Base-by-base conservation (phyloP, 2,113 vertebrate genomes). In the Panthera uncia region DNA sequence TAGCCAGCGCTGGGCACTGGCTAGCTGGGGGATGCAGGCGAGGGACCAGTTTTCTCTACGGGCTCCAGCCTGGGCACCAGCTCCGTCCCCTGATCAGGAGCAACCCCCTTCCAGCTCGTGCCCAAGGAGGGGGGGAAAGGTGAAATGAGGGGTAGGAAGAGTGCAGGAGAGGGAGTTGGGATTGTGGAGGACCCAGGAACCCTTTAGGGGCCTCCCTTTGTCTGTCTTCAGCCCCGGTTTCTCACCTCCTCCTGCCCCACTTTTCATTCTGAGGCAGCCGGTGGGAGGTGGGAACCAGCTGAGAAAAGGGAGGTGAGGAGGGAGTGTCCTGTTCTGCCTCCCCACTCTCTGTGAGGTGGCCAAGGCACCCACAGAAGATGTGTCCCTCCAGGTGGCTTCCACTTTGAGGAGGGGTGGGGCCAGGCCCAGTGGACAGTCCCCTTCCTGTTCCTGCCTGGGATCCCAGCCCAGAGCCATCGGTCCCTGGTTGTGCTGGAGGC, bases 201-300 rank as follows among this genome's bases (percentile, higher is more conserved):
- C 93, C 63, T 38, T 78, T 57, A 29, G 89, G 92, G 71, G 94
- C 84, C 90, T 96, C 95, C 95, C 95, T 98, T 98, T 98, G 98
- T 97, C 94, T 97, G 61, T 83, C 68, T 97, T 80, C 84, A 36
- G 87, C 52, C 31, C 3, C 1, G 57, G 97, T 61, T 93, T 92
- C 92, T 98, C 96, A 97, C 97, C 92, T 91, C 93, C 76, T 84
- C 93, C 76, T 97, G 97, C 90, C 97, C 98, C 97, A 98, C 97
- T 98, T 98, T 97, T 88, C 92, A 92, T 92, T 92, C 87, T 45
- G 61, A 96, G 87, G 83, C 94, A 41, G 83, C 50, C 15, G 33
- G 90, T 95, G 96, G 96, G 92, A 97, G 81, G 96, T 93, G 82
- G 93, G 18, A 92, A 74, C 65, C 66, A 25, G 65, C 63, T 71